phyloP scores from a whole-genome alignment of 1,140 invertebrate species.

The Caenorhabditis remanei region DNA sequence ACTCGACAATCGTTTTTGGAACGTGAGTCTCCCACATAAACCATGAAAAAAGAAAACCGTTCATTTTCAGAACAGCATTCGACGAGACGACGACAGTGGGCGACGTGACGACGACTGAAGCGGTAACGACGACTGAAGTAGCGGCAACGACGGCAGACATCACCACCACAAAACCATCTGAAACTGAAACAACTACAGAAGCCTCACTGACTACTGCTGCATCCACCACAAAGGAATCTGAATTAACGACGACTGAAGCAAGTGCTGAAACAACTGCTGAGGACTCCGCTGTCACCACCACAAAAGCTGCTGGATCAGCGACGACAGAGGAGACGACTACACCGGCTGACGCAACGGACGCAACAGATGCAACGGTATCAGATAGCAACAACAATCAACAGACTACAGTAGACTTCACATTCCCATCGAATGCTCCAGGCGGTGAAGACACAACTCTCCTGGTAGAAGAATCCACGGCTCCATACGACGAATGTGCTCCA shows the following conservation, averaged over 20 bases:
- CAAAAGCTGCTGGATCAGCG: background rate
- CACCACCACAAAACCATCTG: background rate
- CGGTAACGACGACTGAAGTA: background rate
- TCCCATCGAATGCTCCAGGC: slow-evolving; percentile 22
- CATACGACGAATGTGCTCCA: slow-evolving; percentile 9
- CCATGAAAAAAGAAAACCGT: background rate
- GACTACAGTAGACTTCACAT: slow-evolving; percentile 21
- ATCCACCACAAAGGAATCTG: background rate
- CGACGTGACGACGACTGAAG: slow-evolving; percentile 2
- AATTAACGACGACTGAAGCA: background rate
- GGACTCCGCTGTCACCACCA: background rate
- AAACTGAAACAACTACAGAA: background rate
- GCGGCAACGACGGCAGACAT: background rate
- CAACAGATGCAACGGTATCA: background rate
- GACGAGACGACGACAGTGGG: slow-evolving; percentile 27
- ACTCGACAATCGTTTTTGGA: slow-evolving; percentile 22
- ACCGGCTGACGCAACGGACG: background rate
- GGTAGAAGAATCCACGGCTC: background rate
- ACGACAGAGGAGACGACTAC: background rate
- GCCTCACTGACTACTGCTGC: background rate
- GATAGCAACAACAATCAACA: background rate
- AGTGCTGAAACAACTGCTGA: background rate
- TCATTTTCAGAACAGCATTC: background rate
- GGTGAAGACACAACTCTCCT: slow-evolving; percentile 7
- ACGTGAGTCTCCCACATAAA: background rate